Conservation (phyloP, 2,113 vertebrate genomes). For the Casuarius casuarius region DNA sequence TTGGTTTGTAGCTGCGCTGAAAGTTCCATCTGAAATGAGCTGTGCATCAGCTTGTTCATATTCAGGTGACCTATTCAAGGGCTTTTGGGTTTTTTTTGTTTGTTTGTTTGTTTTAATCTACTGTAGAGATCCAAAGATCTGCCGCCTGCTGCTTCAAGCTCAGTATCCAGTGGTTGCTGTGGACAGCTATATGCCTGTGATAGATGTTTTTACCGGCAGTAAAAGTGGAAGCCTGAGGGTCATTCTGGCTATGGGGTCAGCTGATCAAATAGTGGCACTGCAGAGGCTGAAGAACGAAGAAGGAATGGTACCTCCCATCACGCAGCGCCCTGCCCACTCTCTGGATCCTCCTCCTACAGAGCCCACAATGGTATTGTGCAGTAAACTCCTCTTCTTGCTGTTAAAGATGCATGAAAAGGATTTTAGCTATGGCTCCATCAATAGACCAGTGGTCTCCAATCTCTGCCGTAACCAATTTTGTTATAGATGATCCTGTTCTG, state of each 20-base stretch:
- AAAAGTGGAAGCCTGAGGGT: constrained; percentile 87
- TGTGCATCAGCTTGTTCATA: fast-evolving
- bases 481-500: fast-evolving
- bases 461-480: not conserved
- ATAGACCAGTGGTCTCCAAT: fast-evolving
- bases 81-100: not conserved
- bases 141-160: constrained; percentile 87
- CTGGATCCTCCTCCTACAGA: constrained; percentile 77
- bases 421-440: not conserved
- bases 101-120: not conserved
- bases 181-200: constrained; percentile 88
- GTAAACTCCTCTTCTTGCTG: fast-evolving
- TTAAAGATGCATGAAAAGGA: fast-evolving
- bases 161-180: constrained; percentile 93
- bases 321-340: constrained; percentile 78
- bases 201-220: constrained; percentile 87
- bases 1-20: not conserved
- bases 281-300: constrained; percentile 85
- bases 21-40: not conserved
- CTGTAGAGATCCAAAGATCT: constrained; percentile 85
- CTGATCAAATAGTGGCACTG: constrained; percentile 85
- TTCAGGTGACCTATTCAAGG: not conserved
- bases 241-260: constrained; percentile 89
- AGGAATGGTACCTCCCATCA: constrained; percentile 12
- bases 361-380: constrained; percentile 60